These are phyloP conservation scores for Rambutsinella grinnellia DNA, from an alignment of 2,888 invertebrate genomes.

Conservation along the genomic window DNA sequence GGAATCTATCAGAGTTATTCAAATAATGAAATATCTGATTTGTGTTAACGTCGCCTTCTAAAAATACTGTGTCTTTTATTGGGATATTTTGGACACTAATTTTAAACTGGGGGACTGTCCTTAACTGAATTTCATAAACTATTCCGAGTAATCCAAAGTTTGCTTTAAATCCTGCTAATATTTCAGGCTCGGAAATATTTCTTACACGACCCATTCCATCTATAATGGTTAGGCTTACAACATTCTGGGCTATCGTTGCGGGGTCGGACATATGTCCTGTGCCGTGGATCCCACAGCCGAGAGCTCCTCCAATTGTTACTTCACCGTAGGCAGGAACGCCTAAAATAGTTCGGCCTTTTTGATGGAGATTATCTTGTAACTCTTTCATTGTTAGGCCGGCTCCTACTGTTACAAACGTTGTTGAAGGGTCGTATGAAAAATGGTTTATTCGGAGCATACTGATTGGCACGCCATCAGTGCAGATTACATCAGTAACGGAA, in stretches of 20 bases:
- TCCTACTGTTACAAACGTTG: slow-evolving; percentile 19
- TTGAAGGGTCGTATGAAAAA: not conserved
- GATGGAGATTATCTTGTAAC: slow-evolving; percentile 13
- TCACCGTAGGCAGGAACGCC: slow-evolving; percentile 28
- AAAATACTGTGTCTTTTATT: slow-evolving; percentile 16
- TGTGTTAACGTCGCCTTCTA: slow-evolving; percentile 2
- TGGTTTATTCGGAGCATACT: slow-evolving; percentile 13
- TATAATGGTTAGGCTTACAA: slow-evolving; percentile 8
- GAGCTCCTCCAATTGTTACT: slow-evolving; percentile 40
- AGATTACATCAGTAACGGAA: slow-evolving; percentile 31
- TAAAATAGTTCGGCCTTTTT: not conserved
- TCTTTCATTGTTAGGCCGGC: slow-evolving; percentile 6
- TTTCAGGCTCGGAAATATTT: slow-evolving; percentile 12
- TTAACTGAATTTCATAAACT: slow-evolving; percentile 23
- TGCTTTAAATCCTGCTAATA: slow-evolving; percentile 26
- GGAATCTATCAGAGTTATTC: slow-evolving; percentile 12
- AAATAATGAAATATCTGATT: not conserved
- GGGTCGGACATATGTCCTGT: slow-evolving; percentile 3
- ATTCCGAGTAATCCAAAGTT: slow-evolving; percentile 48
- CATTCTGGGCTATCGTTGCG: slow-evolving; percentile 18
- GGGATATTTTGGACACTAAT: slow-evolving; percentile 21
- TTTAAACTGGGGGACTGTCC: slow-evolving; percentile 46
- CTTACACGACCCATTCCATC: too few species aligned
- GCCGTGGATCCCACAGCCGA: slow-evolving; percentile 39
- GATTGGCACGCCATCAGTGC: too few species aligned